Conservation (phyloP, 2,797 vertebrate genomes). For the Coilia nasus region DNA sequence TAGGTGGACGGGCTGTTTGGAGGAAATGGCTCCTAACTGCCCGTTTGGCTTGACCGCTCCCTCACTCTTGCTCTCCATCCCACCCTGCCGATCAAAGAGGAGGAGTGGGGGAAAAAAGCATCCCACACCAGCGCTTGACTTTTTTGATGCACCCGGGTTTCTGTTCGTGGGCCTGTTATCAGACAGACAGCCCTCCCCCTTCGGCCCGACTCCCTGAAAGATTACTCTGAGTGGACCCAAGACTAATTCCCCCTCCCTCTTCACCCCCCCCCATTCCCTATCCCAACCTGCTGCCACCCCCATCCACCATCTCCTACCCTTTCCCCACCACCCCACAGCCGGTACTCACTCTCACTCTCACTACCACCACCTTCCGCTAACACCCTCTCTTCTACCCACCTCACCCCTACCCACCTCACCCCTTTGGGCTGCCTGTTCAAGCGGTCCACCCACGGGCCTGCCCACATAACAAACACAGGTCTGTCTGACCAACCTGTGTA, state of each 20-base stretch:
- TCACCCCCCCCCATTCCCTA: background rate
- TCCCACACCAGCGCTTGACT: too few relatives aligned
- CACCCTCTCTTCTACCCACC: too few relatives aligned
- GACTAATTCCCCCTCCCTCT: background rate
- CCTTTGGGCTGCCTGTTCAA: background rate
- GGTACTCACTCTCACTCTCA: background rate
- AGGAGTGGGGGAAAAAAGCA: background rate
- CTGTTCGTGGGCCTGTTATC: background rate
- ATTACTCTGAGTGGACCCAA: background rate
- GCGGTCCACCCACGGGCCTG: background rate
- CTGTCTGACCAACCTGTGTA: background rate
- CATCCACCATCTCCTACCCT: background rate
- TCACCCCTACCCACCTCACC: background rate
- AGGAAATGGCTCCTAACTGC: slow-evolving; percentile 20
- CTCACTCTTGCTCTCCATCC: background rate
- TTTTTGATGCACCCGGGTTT: background rate
- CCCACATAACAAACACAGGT: background rate
- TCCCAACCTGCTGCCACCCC: background rate
- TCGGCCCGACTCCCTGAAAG: background rate
- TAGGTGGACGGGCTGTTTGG: background rate
- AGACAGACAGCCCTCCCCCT: background rate
- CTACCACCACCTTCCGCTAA: background rate
- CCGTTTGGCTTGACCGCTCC: background rate
- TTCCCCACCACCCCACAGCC: background rate
- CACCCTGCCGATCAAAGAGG: background rate